Percentiles rank a stretch among this genome's conserved stretches.
These are phyloP conservation scores for Nansenia antarctica DNA, from an alignment of 2,113 vertebrate species.

Conservation along the genomic window DNA sequence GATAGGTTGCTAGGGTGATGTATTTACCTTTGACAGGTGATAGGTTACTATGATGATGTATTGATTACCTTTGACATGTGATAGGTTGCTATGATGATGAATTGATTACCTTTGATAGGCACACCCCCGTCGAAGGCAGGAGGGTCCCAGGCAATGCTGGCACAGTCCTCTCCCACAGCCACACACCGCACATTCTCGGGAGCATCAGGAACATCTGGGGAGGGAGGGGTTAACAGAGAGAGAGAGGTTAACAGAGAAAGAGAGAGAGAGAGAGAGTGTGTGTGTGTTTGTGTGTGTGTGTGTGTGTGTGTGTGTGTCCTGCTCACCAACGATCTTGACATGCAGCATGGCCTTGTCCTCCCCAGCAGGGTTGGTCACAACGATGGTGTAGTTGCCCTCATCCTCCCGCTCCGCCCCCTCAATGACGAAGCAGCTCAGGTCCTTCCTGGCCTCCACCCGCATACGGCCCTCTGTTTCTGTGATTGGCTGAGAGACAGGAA, in stretches of 20 bases:
- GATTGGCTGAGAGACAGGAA: slow-evolving; percentile 65
- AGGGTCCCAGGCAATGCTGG: slow-evolving; percentile 79
- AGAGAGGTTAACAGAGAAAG: no score
- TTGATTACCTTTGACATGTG: slow-evolving; percentile 1
- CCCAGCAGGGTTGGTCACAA: slow-evolving; percentile 82
- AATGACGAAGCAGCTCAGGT: slow-evolving; percentile 84
- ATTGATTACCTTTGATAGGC: slow-evolving; percentile 79
- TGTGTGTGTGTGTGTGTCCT: no score
- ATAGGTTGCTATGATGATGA: no score
- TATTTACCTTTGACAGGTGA: slow-evolving; percentile 57
- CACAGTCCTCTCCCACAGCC: slow-evolving; percentile 84
- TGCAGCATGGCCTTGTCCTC: slow-evolving; percentile 83
- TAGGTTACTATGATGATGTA: neutral
- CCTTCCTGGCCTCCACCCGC: slow-evolving; percentile 73
- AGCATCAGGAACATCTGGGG: slow-evolving; percentile 85
- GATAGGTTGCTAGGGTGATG: no score
- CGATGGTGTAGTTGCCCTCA: slow-evolving; percentile 83
- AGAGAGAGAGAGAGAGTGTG: no score
- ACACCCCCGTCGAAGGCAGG: slow-evolving; percentile 86
- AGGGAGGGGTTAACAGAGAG: neutral
- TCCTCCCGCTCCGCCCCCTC: slow-evolving; percentile 84
- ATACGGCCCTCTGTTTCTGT: slow-evolving; percentile 68
- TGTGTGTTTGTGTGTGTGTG: no score
- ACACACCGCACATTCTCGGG: slow-evolving; percentile 81
- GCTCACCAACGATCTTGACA: slow-evolving; percentile 85